A percentile compares a stretch with the other conserved stretches of the same genome.
These are phyloP conservation scores for Phorcus lineatus DNA, from an alignment of 2,888 invertebrate genomes.

Conservation along the genomic window DNA sequence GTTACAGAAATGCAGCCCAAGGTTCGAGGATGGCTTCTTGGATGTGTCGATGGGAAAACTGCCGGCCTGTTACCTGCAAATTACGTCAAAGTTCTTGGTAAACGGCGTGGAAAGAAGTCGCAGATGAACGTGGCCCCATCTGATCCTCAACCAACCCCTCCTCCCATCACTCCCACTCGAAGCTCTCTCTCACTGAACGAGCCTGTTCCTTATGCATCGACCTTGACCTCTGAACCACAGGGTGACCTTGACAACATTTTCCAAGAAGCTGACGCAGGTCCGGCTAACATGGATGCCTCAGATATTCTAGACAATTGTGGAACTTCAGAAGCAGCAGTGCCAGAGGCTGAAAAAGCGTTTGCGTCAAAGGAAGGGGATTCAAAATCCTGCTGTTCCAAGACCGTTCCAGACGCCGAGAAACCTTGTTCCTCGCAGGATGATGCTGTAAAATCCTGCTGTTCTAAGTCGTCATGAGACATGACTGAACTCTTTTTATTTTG, in stretches of 20 bases:
- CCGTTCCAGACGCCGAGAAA: no score
- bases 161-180: neutral
- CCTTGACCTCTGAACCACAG: neutral
- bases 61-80: conserved; percentile 79
- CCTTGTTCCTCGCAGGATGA: no score
- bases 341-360: no score
- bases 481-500: no score
- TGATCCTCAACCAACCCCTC: conserved; percentile 4
- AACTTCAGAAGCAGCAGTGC: neutral
- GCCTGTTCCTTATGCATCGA: neutral
- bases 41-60: conserved; percentile 76
- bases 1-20: conserved; percentile 84
- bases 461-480: no score
- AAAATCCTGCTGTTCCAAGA: no score
- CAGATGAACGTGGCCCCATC: conserved; percentile 18
- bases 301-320: conserved; percentile 22
- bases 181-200: neutral
- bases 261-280: neutral
- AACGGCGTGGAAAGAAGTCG: conserved; percentile 55
- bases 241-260: neutral
- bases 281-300: neutral
- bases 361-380: no score
- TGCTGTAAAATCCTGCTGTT: no score
- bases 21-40: conserved; percentile 79
- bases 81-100: conserved; percentile 78